phyloP scores from a whole-genome alignment of 2,113 vertebrate species.

The Malurus alboscapulatus region DNA sequence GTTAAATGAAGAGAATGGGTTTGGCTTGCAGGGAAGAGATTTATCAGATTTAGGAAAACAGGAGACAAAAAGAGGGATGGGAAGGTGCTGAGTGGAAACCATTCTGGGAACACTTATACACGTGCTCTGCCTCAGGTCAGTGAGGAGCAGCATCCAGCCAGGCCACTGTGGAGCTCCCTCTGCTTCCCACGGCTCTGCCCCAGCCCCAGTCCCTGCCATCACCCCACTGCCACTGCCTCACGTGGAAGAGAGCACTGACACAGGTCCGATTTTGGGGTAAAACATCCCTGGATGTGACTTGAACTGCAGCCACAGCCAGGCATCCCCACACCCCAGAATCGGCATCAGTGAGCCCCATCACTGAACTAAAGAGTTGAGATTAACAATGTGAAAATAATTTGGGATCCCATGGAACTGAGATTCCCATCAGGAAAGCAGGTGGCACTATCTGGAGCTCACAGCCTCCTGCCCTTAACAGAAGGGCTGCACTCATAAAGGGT shows the following conservation, averaged over 20 bases:
- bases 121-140: neutral
- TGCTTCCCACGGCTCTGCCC: neutral
- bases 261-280: neutral
- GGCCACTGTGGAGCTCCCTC: neutral
- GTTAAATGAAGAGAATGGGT: neutral
- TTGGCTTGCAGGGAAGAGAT: neutral
- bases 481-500: neutral
- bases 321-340: neutral
- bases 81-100: neutral
- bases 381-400: neutral
- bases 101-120: neutral
- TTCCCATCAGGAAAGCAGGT: neutral
- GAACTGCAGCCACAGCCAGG: neutral
- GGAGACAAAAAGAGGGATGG: neutral
- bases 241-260: rapidly evolving
- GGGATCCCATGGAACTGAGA: neutral
- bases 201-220: neutral
- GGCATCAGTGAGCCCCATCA: rapidly evolving
- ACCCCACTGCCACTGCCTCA: neutral
- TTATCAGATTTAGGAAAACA: neutral
- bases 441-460: neutral
- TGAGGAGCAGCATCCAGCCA: neutral
- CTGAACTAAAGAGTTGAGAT: neutral
- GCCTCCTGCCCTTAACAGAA: neutral
- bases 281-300: neutral